These are phyloP conservation scores for Oplegnathus fasciatus DNA, from an alignment of 2,113 vertebrate species.

Conservation along the genomic window DNA sequence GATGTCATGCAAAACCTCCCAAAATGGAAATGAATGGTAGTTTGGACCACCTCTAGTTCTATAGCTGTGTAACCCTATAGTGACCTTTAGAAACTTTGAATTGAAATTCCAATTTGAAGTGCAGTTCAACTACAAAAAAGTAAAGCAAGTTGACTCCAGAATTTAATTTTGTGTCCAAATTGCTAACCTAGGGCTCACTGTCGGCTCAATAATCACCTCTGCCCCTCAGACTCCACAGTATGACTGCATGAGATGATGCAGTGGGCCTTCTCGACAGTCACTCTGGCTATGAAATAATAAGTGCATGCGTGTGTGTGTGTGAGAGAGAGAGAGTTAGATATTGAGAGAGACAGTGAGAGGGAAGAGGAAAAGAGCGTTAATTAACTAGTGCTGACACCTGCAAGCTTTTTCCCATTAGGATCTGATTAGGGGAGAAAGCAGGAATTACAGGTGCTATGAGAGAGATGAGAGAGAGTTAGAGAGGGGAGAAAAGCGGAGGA, in stretches of 20 bases:
- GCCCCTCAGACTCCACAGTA: slow-evolving; percentile 4
- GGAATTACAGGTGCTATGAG: slow-evolving; percentile 60
- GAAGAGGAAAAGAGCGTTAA: slow-evolving; percentile 52
- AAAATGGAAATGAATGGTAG: neutral
- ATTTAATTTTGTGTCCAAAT: slow-evolving; percentile 19
- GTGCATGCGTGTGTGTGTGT: neutral
- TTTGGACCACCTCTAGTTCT: neutral
- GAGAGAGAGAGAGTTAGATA: neutral
- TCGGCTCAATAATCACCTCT: neutral
- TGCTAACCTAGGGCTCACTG: neutral
- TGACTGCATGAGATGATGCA: slow-evolving; percentile 12
- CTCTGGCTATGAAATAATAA: slow-evolving; percentile 32
- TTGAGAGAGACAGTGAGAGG: slow-evolving; percentile 19
- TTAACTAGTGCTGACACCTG: slow-evolving; percentile 70
- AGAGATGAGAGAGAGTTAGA: slow-evolving; percentile 23
- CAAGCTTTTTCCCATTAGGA: slow-evolving; percentile 71
- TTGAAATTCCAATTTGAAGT: neutral
- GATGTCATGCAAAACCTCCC: too few relatives aligned
- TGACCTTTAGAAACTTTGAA: neutral
- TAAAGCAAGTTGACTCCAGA: slow-evolving; percentile 27
- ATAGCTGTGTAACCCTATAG: neutral
- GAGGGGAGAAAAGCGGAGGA: neutral
- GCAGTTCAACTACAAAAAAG: neutral
- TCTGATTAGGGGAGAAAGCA: slow-evolving; percentile 61
- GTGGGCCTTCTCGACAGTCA: neutral